Evolutionary conservation across 30 jellyfish, hydroid and myxozoan genomes (phyloP).

Genomic region (Aurelia sp.): DNA sequence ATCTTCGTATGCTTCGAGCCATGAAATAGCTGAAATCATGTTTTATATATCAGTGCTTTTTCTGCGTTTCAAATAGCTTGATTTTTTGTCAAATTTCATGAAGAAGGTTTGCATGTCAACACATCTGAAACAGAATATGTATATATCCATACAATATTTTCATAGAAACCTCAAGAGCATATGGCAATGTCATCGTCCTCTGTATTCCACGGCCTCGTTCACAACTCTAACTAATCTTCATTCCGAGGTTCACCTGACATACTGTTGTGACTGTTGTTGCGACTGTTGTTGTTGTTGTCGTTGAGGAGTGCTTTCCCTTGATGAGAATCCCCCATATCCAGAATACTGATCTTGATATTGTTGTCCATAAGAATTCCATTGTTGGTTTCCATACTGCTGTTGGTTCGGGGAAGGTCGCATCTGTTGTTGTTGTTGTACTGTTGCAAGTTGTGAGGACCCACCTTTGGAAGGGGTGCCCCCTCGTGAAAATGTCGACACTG

Average conservation of each 20-base stretch:
- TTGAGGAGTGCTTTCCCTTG: conserved; percentile 59
- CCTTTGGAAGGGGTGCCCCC: conserved; percentile 69
- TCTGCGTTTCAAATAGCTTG: too few relatives aligned
- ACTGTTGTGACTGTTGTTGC: conserved; percentile 61
- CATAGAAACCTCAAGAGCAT: too few relatives aligned
- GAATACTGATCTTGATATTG: conserved; percentile 38
- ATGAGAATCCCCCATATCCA: conserved; percentile 33
- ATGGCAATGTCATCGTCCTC: too few relatives aligned
- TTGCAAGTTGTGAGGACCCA: conserved; percentile 53
- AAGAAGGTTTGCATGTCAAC: too few relatives aligned
- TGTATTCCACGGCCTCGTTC: too few relatives aligned
- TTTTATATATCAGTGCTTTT: too few relatives aligned
- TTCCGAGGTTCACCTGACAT: conserved; percentile 23
- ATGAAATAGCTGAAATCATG: too few relatives aligned
- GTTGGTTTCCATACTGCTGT: conserved; percentile 61
- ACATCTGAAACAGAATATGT: too few relatives aligned
- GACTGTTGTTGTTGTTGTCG: conserved; percentile 51
- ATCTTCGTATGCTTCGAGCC: too few relatives aligned
- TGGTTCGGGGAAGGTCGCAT: conserved; percentile 66
- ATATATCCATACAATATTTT: too few relatives aligned
- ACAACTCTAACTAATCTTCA: too few relatives aligned
- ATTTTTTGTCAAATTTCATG: too few relatives aligned
- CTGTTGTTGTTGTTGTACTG: conserved; percentile 43
- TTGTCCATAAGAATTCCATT: conserved; percentile 69
- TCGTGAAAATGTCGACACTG: conserved; percentile 51